Evolutionary conservation across 1,140 invertebrate species (phyloP).

Genomic region (Neodiprion lecontei): DNA sequence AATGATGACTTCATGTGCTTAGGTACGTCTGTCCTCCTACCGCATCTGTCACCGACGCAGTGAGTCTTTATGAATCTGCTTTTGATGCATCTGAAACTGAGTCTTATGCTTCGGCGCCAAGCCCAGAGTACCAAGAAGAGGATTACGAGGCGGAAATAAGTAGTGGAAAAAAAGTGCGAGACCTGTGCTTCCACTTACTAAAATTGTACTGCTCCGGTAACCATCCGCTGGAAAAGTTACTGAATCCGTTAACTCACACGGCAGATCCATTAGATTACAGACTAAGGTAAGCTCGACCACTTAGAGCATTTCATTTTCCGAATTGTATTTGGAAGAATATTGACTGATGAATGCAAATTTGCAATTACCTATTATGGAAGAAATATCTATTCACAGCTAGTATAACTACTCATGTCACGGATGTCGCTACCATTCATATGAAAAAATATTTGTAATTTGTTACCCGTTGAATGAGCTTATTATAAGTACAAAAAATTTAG

Average conservation of each 20-base stretch:
- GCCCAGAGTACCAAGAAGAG: slow-evolving; percentile 52
- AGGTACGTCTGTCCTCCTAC: slow-evolving; percentile 73
- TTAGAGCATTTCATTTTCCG: neutral
- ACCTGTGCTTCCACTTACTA: slow-evolving; percentile 86
- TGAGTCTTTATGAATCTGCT: slow-evolving; percentile 73
- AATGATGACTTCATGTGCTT: slow-evolving; percentile 21
- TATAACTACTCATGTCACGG: no score
- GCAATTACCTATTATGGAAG: slow-evolving; percentile 7
- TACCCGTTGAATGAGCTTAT: no score
- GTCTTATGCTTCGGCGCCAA: slow-evolving; percentile 44
- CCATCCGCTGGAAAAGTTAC: slow-evolving; percentile 71
- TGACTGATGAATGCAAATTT: neutral
- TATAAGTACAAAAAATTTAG: no score
- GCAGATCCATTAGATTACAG: slow-evolving; percentile 83
- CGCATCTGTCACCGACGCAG: slow-evolving; percentile 71
- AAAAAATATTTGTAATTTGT: no score
- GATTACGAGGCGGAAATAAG: slow-evolving; percentile 49
- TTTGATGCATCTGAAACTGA: slow-evolving; percentile 59
- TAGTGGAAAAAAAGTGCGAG: slow-evolving; percentile 60
- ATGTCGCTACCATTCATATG: no score
- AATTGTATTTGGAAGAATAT: slow-evolving; percentile 15
- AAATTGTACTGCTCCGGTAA: slow-evolving; percentile 73
- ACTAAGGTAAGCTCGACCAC: slow-evolving; percentile 63
- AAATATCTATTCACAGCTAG: no score
- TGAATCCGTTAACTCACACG: slow-evolving; percentile 81